Conservation (phyloP, 2,113 vertebrate genomes). For the Sebastes schlegelii region DNA sequence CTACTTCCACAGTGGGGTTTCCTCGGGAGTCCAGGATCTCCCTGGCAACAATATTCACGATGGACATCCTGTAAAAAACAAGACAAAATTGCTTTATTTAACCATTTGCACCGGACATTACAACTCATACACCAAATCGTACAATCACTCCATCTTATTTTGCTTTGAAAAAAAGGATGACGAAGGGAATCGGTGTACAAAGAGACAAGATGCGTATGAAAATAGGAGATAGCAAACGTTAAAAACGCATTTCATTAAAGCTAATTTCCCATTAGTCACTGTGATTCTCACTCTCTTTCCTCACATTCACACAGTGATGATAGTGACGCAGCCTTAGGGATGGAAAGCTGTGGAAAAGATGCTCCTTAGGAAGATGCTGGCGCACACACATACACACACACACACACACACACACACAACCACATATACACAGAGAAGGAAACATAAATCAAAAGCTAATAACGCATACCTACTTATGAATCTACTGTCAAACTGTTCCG, state of each 20-base stretch:
- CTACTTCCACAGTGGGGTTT: conserved; percentile 89
- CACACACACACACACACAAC: neutral
- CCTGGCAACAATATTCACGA: conserved; percentile 90
- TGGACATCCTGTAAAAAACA: conserved; percentile 85
- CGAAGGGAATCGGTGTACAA: neutral
- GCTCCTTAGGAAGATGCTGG: conserved; percentile 53
- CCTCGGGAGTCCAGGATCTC: conserved; percentile 94
- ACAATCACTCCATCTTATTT: neutral
- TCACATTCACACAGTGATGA: conserved; percentile 50
- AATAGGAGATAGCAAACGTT: conserved; percentile 1
- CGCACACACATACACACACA: neutral
- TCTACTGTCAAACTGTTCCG: conserved; percentile 58
- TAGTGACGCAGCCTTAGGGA: conserved; percentile 65
- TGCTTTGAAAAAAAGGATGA: neutral
- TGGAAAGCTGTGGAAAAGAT: conserved; percentile 56
- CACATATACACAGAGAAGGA: neutral
- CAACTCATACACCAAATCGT: neutral
- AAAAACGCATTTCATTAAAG: neutral
- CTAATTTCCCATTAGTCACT: conserved; percentile 28
- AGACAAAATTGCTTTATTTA: neutral
- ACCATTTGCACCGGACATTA: neutral
- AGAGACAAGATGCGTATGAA: neutral
- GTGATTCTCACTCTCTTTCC: conserved; percentile 26
- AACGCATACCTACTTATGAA: conserved; percentile 52
- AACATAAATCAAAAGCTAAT: conserved; percentile 52